Percentiles rank a stretch among this genome's conserved stretches.
Conservation (phyloP, 2,888 invertebrate genomes). For the Erebia epiphron region DNA sequence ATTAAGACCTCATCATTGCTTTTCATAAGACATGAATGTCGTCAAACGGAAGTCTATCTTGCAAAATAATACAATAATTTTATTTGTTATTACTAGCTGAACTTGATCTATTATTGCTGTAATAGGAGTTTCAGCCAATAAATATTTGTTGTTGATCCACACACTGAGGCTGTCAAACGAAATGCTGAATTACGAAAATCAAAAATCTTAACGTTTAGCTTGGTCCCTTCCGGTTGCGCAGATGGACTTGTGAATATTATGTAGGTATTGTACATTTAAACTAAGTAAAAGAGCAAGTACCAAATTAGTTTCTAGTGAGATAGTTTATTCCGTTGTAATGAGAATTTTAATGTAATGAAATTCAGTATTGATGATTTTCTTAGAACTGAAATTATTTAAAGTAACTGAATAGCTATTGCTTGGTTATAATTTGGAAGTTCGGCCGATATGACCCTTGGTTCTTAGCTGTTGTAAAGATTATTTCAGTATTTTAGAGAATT, state of each 20-base stretch:
- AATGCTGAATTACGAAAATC: neutral
- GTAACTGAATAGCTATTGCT: constrained; percentile 39
- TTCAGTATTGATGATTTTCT: constrained; percentile 47
- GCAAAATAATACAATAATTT: too few relatives aligned
- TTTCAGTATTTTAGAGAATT: constrained; percentile 23
- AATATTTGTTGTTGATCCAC: too few relatives aligned
- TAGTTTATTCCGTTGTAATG: constrained; percentile 21
- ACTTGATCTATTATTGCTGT: too few relatives aligned
- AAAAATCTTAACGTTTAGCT: neutral
- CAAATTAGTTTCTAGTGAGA: constrained; percentile 31
- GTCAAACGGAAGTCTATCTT: too few relatives aligned
- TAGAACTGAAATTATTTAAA: constrained; percentile 45
- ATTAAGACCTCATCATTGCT: neutral
- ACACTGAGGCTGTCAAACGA: too few relatives aligned
- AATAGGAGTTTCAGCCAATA: too few relatives aligned
- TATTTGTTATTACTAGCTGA: too few relatives aligned
- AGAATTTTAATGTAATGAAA: constrained; percentile 27
- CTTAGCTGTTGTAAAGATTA: constrained; percentile 48
- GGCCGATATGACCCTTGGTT: constrained; percentile 68
- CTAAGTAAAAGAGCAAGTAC: constrained; percentile 32
- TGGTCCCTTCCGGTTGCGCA: neutral
- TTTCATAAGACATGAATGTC: too few relatives aligned
- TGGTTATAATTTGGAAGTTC: constrained; percentile 43
- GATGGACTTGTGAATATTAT: neutral
- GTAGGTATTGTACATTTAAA: neutral